Percentiles rank a stretch among this genome's conserved stretches.
These are phyloP conservation scores for Mastomys natalensis DNA, from an alignment of 2,113 vertebrate genomes.

Conservation along the genomic window DNA sequence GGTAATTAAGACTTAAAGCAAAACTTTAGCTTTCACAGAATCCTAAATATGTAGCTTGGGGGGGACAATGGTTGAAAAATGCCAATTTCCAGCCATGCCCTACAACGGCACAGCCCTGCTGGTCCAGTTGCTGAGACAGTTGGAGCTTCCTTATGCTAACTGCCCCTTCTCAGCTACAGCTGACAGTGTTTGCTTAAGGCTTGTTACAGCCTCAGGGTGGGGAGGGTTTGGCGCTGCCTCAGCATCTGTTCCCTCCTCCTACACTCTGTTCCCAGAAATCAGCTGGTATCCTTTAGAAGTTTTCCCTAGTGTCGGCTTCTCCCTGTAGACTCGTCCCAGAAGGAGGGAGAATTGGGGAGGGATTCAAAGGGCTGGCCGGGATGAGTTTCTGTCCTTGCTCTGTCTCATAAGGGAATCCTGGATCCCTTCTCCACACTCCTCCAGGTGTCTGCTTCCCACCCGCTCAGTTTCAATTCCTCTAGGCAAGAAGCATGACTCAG, in stretches of 20 bases:
- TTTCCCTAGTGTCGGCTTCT: rapidly evolving
- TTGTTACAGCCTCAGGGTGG: not conserved
- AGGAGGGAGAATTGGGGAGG: not conserved
- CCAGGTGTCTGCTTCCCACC: not conserved
- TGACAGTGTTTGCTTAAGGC: not conserved
- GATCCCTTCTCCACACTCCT: not conserved
- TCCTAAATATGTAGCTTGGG: not conserved
- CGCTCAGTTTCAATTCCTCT: not conserved
- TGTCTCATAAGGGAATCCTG: not conserved
- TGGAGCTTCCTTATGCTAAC: not conserved
- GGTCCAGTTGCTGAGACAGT: not conserved
- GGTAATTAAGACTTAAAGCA: not conserved
- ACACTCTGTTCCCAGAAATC: not conserved
- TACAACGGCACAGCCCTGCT: not conserved
- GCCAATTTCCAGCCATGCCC: not conserved
- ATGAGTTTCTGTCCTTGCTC: not conserved
- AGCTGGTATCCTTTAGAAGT: not conserved
- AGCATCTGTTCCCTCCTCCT: too few relatives aligned
- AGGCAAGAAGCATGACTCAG: not conserved
- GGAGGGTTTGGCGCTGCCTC: too few relatives aligned
- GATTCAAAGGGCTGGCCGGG: not conserved
- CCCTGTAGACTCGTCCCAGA: too few relatives aligned
- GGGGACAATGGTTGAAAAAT: not conserved
- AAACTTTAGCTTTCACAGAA: not conserved
- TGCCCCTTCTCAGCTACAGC: not conserved